Base-by-base conservation (phyloP, 2,797 vertebrate genomes). In the Tokudaia muenninki region DNA sequence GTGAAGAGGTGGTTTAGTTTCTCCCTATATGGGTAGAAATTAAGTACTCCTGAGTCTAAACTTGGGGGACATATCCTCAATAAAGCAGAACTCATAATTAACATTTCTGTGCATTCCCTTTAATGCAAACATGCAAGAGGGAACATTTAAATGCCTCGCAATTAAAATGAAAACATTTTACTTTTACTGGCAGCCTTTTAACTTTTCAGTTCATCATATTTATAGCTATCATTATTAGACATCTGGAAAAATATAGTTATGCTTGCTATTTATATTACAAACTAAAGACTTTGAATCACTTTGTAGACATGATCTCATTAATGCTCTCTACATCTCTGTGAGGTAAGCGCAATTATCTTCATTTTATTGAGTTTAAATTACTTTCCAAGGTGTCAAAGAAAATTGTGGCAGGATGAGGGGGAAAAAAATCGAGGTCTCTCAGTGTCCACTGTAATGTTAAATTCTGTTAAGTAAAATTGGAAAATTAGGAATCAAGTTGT, bases 301-400 rank as follows among this genome's bases (percentile, higher is more conserved):
- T 95, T 96, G 94, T 94, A 98, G 98, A 97, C 97, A 97, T 98
- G 98, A 98, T 98, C 95, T 98, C 98, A 98, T 98, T 97, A 98
- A 97, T 59, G 94, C 87, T 77, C 93, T 91, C 91, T 89, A 78
- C 90, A 96, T 96, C 92, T 97, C 87, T 94, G 92, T 97, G 97
- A 98, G 94, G 96, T 98, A 97, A 97, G 96, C 96, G 95, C 95
- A 97, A 98, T 98, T 98, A 98, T 97, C 97, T 98, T 96, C 89
- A 81, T 97, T 98, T 98, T 98, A 97, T 97, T 97, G 96, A 97
- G 95, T 98, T 97, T 97, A 98, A 98, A 98, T 98, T 98, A 97
- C 97, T 98, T 98, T 97, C 87, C 91, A 96, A 98, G 96, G 95
- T 98, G 97, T 98, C 98, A 97, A 95, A 97, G 97, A 96, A 97